phyloP scores from a whole-genome alignment of 2,888 invertebrate species.

The Apomyelois bistriatella region DNA sequence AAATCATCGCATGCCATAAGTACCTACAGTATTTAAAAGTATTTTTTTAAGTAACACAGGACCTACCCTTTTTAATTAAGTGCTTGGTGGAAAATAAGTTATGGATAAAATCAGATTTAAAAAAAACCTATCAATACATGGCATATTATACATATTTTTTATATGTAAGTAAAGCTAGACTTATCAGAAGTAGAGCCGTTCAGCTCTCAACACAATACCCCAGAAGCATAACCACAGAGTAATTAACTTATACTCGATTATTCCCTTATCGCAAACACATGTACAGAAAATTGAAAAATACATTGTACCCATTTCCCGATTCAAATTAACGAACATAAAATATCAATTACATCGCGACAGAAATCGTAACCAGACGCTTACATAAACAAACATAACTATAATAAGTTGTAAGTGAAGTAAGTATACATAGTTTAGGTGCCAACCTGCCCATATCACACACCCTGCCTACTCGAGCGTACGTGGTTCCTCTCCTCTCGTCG shows the following conservation, averaged over 20 bases:
- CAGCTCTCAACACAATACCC: conserved; percentile 1
- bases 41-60: no score
- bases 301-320: conserved; percentile 23
- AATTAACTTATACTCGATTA: conserved; percentile 3
- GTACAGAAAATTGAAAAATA: conserved; percentile 19
- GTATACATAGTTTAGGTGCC: conserved; percentile 18
- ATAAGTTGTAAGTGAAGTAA: not conserved
- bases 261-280: conserved; percentile 3
- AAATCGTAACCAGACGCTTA: conserved; percentile 15
- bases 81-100: no score
- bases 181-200: not conserved
- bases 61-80: no score
- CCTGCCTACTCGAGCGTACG: conserved; percentile 44
- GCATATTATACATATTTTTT: not conserved
- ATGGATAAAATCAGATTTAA: no score
- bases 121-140: no score
- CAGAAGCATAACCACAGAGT: not conserved
- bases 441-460: conserved; percentile 20
- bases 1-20: no score
- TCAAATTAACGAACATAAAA: conserved; percentile 58
- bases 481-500: conserved; percentile 60
- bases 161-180: not conserved
- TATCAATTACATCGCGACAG: conserved; percentile 52
- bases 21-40: no score
- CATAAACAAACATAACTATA: conserved; percentile 11